Evolutionary conservation across 2,113 vertebrate species (phyloP).

Genomic region (Oreochromis tanganicae): DNA sequence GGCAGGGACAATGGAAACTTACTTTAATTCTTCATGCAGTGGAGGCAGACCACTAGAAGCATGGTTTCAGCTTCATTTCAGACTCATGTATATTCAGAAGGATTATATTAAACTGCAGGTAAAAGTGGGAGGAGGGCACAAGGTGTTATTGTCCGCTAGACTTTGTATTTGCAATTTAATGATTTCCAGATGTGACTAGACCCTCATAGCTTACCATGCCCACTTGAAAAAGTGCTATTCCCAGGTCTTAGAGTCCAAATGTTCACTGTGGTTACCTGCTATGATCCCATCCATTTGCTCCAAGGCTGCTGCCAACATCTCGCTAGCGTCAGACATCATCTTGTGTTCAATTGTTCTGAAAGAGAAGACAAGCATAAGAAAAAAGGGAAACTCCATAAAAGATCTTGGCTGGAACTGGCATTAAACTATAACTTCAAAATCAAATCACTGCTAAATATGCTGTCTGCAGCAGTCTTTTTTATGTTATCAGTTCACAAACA

Average conservation of each 20-base stretch:
- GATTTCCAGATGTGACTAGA: constrained; percentile 53
- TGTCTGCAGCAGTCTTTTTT: neutral
- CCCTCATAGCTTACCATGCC: neutral
- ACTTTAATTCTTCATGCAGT: constrained; percentile 8
- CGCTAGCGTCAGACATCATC: constrained; percentile 96
- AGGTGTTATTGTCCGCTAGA: neutral
- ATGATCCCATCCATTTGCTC: constrained; percentile 99
- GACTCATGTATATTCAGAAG: neutral
- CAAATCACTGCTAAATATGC: neutral
- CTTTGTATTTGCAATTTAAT: constrained; percentile 3
- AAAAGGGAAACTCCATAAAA: neutral
- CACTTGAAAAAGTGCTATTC: constrained; percentile 3
- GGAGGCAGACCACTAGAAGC: neutral
- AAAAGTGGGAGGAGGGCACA: neutral
- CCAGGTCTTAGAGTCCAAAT: neutral
- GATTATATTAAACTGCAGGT: neutral
- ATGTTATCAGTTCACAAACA: neutral
- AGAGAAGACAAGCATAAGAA: neutral
- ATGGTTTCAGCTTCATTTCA: neutral
- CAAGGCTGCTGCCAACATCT: constrained; percentile 94
- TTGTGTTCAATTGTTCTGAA: constrained; percentile 54
- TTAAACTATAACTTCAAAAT: neutral
- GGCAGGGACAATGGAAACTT: constrained; percentile 60
- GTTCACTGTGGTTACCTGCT: constrained; percentile 78
- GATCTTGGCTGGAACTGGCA: neutral